Percentiles rank a stretch among this genome's conserved stretches.
These are phyloP conservation scores for Agrypnia vestita DNA, from an alignment of 1,140 invertebrate species.

Conservation along the genomic window DNA sequence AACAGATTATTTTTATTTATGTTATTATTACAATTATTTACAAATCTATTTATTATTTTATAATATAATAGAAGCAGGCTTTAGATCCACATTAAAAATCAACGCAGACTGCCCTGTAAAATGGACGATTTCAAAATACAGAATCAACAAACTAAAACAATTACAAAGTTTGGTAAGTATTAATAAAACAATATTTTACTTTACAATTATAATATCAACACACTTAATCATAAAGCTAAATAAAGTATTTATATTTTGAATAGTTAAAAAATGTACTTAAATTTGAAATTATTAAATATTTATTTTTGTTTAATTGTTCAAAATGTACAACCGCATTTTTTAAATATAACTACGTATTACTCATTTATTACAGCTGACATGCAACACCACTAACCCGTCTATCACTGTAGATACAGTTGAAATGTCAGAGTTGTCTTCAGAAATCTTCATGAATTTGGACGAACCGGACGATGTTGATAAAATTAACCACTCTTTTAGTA, in stretches of 20 bases:
- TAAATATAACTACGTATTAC: no score
- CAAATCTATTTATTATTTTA: no score
- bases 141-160: slow-evolving; percentile 38
- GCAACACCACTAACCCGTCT: not conserved
- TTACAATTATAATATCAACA: not conserved
- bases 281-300: no score
- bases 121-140: slow-evolving; percentile 41
- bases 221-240: not conserved
- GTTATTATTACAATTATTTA: no score
- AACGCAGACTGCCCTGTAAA: slow-evolving; percentile 50
- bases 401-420: slow-evolving; percentile 13
- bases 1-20: no score
- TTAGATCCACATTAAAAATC: slow-evolving; percentile 37
- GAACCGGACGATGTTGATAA: no score
- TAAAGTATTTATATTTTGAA: no score
- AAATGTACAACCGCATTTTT: no score
- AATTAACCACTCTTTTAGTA: slow-evolving; percentile 32
- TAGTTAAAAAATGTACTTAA: no score
- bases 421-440: slow-evolving; percentile 59
- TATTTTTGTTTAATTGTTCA: no score
- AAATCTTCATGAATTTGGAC: no score
- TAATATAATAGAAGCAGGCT: slow-evolving; percentile 45
- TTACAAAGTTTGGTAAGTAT: slow-evolving; percentile 15
- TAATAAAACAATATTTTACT: not conserved
- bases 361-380: not conserved